phyloP scores from a whole-genome alignment of 2,888 invertebrate genomes.

The Eristalis intricaria region DNA sequence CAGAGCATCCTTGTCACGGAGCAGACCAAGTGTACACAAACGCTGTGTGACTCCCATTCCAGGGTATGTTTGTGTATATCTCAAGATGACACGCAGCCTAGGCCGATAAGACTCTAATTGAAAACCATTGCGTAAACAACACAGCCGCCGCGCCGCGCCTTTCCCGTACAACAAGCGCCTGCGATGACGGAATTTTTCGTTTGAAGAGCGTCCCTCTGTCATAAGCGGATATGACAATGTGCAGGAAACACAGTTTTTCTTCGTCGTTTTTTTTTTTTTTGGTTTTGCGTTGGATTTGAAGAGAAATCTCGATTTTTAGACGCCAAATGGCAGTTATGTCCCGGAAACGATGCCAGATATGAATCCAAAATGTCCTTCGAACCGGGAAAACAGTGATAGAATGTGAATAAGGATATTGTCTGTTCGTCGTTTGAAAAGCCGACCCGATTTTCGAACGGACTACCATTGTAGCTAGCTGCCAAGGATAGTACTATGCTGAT shows the following conservation, averaged over 20 bases:
- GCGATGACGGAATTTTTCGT: background rate
- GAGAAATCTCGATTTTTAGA: conserved; percentile 24
- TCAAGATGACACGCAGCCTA: conserved; percentile 33
- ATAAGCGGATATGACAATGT: conserved; percentile 35
- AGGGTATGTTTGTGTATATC: conserved; percentile 13
- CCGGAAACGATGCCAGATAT: conserved; percentile 29
- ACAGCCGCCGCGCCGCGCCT: too few species aligned
- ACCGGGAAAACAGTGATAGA: conserved; percentile 5
- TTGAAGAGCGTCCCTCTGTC: background rate
- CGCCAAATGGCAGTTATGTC: conserved; percentile 3
- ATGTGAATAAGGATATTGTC: conserved; percentile 19
- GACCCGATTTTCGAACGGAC: conserved; percentile 23
- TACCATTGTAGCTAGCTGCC: conserved; percentile 12
- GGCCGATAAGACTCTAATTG: conserved; percentile 47
- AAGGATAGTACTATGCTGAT: conserved; percentile 27
- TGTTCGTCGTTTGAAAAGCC: conserved; percentile 14
- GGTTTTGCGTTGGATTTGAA: background rate
- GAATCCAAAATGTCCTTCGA: conserved; percentile 33
- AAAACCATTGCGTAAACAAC: conserved; percentile 27
- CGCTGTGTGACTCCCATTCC: background rate
- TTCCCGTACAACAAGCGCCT: background rate
- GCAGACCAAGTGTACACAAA: background rate
- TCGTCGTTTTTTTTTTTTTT: background rate
- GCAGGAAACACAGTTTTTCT: conserved; percentile 31
- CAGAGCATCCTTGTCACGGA: background rate